phyloP scores from a whole-genome alignment of 2,113 vertebrate species.

The Speoplatyrhinus poulsoni region DNA sequence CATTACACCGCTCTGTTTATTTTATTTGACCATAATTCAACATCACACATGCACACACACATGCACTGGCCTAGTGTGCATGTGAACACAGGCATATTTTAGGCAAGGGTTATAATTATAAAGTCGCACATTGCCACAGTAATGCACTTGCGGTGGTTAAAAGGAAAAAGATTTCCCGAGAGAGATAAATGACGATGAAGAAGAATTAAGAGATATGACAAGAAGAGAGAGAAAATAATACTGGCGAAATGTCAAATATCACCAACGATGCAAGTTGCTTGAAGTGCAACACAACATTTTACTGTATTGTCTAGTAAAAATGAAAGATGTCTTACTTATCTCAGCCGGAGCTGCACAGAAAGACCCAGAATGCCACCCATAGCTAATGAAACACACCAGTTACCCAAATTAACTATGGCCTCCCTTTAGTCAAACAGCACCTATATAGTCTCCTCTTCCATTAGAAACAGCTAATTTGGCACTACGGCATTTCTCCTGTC shows the following conservation, averaged over 20 bases:
- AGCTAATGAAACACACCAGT: constrained; percentile 60
- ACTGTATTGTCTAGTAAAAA: constrained; percentile 23
- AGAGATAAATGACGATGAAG: not conserved
- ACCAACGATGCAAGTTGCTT: not conserved
- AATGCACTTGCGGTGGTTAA: constrained; percentile 14
- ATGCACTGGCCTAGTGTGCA: constrained; percentile 10
- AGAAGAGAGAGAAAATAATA: not conserved
- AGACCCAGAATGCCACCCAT: constrained; percentile 41
- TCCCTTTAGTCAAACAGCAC: constrained; percentile 57
- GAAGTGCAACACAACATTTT: constrained; percentile 15
- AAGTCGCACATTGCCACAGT: constrained; percentile 35
- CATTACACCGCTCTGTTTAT: constrained; percentile 43
- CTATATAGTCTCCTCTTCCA: constrained; percentile 47
- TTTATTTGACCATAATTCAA: constrained; percentile 43
- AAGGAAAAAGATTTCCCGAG: constrained; percentile 9
- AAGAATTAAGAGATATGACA: constrained; percentile 9
- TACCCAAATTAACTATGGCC: constrained; percentile 65
- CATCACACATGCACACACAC: not conserved
- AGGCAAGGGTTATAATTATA: constrained; percentile 66
- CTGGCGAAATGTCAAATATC: constrained; percentile 5
- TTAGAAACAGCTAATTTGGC: constrained; percentile 71
- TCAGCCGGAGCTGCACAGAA: constrained; percentile 35
- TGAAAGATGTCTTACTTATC: constrained; percentile 36
- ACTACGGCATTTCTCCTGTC: constrained; percentile 57
- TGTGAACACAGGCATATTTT: constrained; percentile 47